A percentile compares a stretch with the other conserved stretches of the same genome.
Conservation (phyloP, 2,888 invertebrate genomes). For the Empis stercorea region DNA sequence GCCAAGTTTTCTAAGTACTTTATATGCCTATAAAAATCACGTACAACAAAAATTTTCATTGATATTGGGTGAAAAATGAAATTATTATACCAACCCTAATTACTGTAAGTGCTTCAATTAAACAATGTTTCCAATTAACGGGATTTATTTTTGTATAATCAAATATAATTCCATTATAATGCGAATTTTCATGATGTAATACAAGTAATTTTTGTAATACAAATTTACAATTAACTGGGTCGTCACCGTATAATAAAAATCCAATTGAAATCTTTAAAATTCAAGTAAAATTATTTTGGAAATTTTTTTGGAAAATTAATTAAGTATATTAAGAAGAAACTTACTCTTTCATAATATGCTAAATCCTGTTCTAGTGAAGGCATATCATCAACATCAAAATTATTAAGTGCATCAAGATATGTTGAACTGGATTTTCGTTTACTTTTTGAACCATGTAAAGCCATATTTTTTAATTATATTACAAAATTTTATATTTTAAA, state of each 20-base stretch:
- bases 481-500: too few species aligned
- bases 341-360: conserved; percentile 30
- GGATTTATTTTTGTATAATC: conserved; percentile 23
- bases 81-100: conserved; percentile 28
- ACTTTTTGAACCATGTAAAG: too few species aligned
- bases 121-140: conserved; percentile 34
- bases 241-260: conserved; percentile 12
- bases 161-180: conserved; percentile 17
- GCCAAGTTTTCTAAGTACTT: conserved; percentile 34
- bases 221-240: conserved; percentile 12
- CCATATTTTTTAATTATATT: too few species aligned
- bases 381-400: conserved; percentile 17
- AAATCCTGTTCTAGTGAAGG: conserved; percentile 28
- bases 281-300: too few species aligned
- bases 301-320: too few species aligned
- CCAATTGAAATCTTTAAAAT: conserved; percentile 12
- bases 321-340: not conserved
- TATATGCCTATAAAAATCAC: too few species aligned
- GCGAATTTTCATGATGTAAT: conserved; percentile 10
- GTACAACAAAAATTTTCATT: conserved; percentile 1
- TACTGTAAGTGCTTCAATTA: conserved; percentile 42
- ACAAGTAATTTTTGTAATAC: conserved; percentile 26
- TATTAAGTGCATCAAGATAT: not conserved
- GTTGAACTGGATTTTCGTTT: not conserved
- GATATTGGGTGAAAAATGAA: too few species aligned